Base-by-base conservation (phyloP, 2,797 vertebrate species). In the Phoxinus dragarum region DNA sequence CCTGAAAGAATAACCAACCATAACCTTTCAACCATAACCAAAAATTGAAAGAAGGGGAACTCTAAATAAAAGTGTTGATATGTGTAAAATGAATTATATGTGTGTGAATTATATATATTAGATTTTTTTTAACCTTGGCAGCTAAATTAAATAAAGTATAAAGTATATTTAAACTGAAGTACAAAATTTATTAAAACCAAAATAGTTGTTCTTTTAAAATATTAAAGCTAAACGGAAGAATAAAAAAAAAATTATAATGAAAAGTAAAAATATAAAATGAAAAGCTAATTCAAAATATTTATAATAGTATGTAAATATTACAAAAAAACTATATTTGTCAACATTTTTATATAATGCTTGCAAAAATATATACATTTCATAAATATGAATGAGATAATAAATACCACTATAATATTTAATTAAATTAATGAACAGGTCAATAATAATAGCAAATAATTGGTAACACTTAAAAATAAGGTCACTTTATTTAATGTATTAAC, bases 1-100 rank as follows among this genome's bases (percentile, higher is more conserved):
- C 90, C 84, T 88, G 84, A 59, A 59, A 56, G n/a, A n/a, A 27
- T 27, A 27, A 27, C 27, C 27, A 27, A 27, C 27, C 27, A 27
- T 27, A 27, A 27, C 27, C 27, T 27, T 27, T 27, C 34, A 36
- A 67, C 34, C 44, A 14, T 19, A 34, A 36, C 14, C 6, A 6
- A 34, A 67, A 36, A 68, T 17, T 64, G 61, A 34, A 68, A 68
- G 1, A 17, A 34, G 19, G 4, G 17, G 1, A 38, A 38, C 8
- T 38, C 0, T 68, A 68, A 68, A 21, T 68, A 68, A 19, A 36
- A 68, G 34, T 68, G 34, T 68, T 17, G 27, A 17, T 66, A 66
- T 34, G 27, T 6, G 2, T 66, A 6, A 31, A 59, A 66, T 31
- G 12, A 68, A 68, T 21, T 5, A 27, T 27, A 27, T 27, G 27